A percentile compares a stretch with the other conserved stretches of the same genome.
Conservation (phyloP, 2,888 invertebrate species). For the Mesorhabditis sp. region DNA sequence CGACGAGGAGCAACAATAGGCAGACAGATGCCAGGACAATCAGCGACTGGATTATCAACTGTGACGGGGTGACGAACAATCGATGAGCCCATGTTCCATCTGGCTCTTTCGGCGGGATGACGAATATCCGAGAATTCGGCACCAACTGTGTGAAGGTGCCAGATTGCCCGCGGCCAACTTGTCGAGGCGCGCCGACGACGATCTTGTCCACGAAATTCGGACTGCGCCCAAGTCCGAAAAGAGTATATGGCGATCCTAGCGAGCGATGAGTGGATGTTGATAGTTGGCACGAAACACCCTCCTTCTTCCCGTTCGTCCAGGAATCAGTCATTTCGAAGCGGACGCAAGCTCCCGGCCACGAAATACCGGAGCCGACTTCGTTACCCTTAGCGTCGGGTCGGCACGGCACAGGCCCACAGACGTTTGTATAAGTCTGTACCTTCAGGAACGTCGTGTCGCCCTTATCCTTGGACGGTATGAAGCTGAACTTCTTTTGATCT, state of each 20-base stretch:
- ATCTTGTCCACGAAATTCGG: constrained; percentile 79
- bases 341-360: constrained; percentile 53
- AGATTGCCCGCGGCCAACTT: background rate
- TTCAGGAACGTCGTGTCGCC: constrained; percentile 58
- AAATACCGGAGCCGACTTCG: constrained; percentile 48
- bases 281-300: constrained; percentile 47
- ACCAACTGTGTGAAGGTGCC: constrained; percentile 63
- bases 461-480: constrained; percentile 40
- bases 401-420: constrained; percentile 25
- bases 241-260: constrained; percentile 87
- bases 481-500: constrained; percentile 17
- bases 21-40: constrained; percentile 48
- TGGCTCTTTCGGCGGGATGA: constrained; percentile 73
- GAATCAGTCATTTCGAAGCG: constrained; percentile 46
- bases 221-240: constrained; percentile 93
- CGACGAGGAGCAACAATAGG: constrained; percentile 46
- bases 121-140: constrained; percentile 93
- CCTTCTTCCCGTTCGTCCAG: constrained; percentile 33
- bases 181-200: background rate
- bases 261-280: constrained; percentile 65
- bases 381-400: constrained; percentile 14
- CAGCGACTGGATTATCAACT: constrained; percentile 46
- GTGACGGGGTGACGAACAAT: constrained; percentile 56
- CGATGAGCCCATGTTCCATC: constrained; percentile 43
- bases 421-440: constrained; percentile 50